A percentile compares a stretch with the other conserved stretches of the same genome.
These are phyloP conservation scores for Semnopithecus entellus DNA, from an alignment of 2,113 vertebrate genomes.

Conservation along the genomic window DNA sequence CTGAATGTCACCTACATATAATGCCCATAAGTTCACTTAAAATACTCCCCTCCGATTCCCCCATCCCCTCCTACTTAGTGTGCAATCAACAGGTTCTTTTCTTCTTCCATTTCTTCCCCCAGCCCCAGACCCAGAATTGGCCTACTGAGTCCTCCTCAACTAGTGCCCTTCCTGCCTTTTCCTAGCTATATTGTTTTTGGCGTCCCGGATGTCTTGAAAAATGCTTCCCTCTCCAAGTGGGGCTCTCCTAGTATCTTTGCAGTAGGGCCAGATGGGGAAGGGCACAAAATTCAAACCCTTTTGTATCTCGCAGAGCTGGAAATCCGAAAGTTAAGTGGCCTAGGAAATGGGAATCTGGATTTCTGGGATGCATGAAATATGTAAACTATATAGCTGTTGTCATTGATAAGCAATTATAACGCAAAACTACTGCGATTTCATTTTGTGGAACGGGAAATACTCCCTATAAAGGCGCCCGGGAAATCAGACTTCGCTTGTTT, in stretches of 20 bases:
- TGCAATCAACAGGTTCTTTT: neutral
- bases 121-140: accelerated
- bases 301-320: accelerated
- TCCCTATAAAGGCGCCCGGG: accelerated
- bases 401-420: neutral
- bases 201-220: neutral
- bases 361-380: neutral
- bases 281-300: slow-evolving; percentile 16
- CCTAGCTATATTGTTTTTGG: neutral
- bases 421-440: too few species aligned
- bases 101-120: neutral
- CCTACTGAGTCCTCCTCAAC: neutral
- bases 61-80: neutral
- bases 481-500: neutral
- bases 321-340: accelerated
- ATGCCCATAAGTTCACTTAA: neutral
- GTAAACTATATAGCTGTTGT: neutral
- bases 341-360: neutral
- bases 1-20: neutral
- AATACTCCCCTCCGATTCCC: neutral
- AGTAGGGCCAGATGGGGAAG: neutral
- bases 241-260: accelerated
- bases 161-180: neutral
- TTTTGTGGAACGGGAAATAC: neutral
- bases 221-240: neutral